Conservation (phyloP, 2,888 invertebrate species). For the Pachymerium ferrugineum region DNA sequence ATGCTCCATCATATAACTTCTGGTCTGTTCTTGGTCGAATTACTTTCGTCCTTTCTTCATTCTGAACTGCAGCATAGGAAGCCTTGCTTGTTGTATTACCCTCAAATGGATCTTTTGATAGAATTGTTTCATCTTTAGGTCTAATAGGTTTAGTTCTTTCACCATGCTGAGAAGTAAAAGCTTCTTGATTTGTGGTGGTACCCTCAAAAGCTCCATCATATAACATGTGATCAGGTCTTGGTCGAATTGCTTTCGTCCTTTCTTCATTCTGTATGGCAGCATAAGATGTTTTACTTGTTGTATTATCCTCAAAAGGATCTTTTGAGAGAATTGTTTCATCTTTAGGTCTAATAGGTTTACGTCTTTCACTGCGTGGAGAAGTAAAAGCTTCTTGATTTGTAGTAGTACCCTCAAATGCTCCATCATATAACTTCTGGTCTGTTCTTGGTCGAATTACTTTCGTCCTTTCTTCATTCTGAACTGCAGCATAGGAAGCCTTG, state of each 20-base stretch:
- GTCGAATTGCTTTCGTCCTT: not conserved
- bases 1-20: not conserved
- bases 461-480: not conserved
- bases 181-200: not conserved
- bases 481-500: too few species aligned
- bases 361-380: not conserved
- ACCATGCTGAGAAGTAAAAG: not conserved
- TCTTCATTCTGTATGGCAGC: not conserved
- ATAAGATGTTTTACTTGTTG: not conserved
- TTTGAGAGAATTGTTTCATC: not conserved
- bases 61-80: not conserved
- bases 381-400: not conserved
- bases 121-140: not conserved
- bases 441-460: not conserved
- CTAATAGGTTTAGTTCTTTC: not conserved
- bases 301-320: not conserved
- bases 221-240: not conserved
- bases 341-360: not conserved
- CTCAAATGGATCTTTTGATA: not conserved
- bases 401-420: not conserved
- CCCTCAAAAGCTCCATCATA: not conserved
- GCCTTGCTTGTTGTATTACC: conserved; percentile 38
- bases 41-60: not conserved
- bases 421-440: not conserved
- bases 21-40: not conserved